A percentile compares a stretch with the other conserved stretches of the same genome.
phyloP scores from a whole-genome alignment of 2,888 invertebrate genomes.

The Patella depressa region DNA sequence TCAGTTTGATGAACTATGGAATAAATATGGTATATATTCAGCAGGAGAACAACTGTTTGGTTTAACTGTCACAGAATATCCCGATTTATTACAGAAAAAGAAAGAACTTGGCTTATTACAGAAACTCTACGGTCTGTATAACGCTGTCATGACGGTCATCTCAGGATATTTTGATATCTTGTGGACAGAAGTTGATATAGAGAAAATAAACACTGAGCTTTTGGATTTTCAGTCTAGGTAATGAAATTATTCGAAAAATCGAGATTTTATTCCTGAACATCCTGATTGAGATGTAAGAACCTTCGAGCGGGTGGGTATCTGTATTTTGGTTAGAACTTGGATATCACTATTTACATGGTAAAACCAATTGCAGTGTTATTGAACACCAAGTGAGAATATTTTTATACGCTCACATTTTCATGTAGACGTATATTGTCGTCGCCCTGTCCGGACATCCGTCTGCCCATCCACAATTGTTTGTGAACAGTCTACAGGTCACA shows the following conservation, averaged over 20 bases:
- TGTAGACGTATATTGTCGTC: too few species aligned
- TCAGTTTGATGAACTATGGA: slow-evolving; percentile 68
- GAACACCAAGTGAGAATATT: too few species aligned
- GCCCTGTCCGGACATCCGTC: too few species aligned
- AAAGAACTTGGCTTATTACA: slow-evolving; percentile 69
- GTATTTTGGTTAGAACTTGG: too few species aligned
- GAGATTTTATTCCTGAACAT: too few species aligned
- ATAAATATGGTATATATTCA: slow-evolving; percentile 65
- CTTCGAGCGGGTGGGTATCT: too few species aligned
- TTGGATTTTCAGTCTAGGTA: slow-evolving; percentile 68
- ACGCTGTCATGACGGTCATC: slow-evolving; percentile 66
- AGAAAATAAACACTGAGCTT: slow-evolving; percentile 67
- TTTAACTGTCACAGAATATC: slow-evolving; percentile 66
- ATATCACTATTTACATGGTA: too few species aligned
- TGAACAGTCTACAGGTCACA: too few species aligned
- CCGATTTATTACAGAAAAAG: slow-evolving; percentile 57
- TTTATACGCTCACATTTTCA: too few species aligned
- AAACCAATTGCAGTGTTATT: too few species aligned
- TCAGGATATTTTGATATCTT: slow-evolving; percentile 68
- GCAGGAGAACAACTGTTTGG: slow-evolving; percentile 70
- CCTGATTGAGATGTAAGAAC: too few species aligned
- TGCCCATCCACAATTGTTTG: too few species aligned
- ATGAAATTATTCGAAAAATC: slow-evolving; percentile 9
- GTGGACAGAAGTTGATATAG: slow-evolving; percentile 70
- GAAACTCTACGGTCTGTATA: slow-evolving; percentile 70